Evolutionary conservation across 1,140 invertebrate genomes (phyloP), one percentile per base, ranked within the genome.

Genomic region (Medauroidea extradentata): DNA sequence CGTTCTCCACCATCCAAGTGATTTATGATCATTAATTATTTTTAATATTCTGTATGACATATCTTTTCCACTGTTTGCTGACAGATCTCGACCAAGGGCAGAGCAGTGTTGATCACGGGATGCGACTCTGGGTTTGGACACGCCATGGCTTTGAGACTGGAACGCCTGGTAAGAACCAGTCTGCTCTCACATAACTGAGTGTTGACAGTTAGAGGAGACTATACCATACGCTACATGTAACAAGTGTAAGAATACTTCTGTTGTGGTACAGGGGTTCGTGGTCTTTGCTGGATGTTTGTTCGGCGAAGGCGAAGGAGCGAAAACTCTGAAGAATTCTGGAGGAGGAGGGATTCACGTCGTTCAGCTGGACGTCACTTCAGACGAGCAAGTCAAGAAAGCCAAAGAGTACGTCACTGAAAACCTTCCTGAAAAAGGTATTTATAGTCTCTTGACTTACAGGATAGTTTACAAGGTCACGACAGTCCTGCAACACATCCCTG

Each of bases 231-330:
- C n/a, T n/a, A n/a, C n/a, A n/a, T n/a, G n/a, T n/a, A n/a, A n/a
- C n/a, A n/a, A n/a, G n/a, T n/a, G n/a, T n/a, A n/a, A n/a, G n/a
- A n/a, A n/a, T n/a, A n/a, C n/a, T n/a, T n/a, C n/a, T n/a, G n/a
- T n/a, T n/a, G n/a, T 34, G 29, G 4, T 64, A 50, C 67, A 81
- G 79, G 89, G 90, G 24, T 90, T 89, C 69, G 88, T 86, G 29
- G 87, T 92, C 14, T 91, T 91, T 66, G 90, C 90, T 2, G 55
- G 55, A 23, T 57, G 55, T 27, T 16, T 57, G 46, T 25, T 84
- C 68, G n/a, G 19, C 2, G 23, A 49, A 4, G 86, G 83, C 42
- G 85, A 86, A 54, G 70, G 73, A 60, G 86, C 87, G 18, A 81
- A 86, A 60, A 83, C 85, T 71, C 75, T 91, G 14, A 88, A 88